These are phyloP conservation scores for Azorinus chamasolen DNA, from an alignment of 2,888 invertebrate species.

Conservation along the genomic window DNA sequence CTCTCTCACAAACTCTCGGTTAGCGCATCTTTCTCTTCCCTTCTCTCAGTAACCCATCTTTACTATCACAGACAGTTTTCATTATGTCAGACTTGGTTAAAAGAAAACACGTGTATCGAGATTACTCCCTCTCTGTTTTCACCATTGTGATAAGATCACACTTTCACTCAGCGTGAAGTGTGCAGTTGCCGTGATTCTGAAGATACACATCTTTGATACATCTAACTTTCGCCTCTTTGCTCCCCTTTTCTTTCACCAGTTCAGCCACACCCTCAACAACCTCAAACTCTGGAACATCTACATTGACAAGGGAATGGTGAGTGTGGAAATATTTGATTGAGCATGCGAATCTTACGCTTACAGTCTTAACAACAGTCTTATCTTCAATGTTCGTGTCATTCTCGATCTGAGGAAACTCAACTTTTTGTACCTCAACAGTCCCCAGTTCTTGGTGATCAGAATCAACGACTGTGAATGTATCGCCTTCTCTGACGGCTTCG, in stretches of 20 bases:
- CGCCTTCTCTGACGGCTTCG: slow-evolving; percentile 89
- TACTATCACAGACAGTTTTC: no score
- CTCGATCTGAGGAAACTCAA: slow-evolving; percentile 70
- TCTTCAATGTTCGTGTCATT: slow-evolving; percentile 52
- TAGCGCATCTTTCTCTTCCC: no score
- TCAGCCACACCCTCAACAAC: slow-evolving; percentile 69
- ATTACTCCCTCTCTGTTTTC: no score
- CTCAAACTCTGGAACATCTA: slow-evolving; percentile 64
- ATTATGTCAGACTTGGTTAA: no score
- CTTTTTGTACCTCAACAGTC: slow-evolving; percentile 61
- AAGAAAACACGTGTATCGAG: no score
- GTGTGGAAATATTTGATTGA: slow-evolving; percentile 68
- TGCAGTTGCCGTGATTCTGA: slow-evolving; percentile 63
- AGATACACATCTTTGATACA: slow-evolving; percentile 67
- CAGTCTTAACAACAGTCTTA: slow-evolving; percentile 63
- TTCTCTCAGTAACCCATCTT: no score
- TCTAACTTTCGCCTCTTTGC: slow-evolving; percentile 58
- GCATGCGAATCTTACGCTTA: slow-evolving; percentile 70
- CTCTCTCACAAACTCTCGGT: no score
- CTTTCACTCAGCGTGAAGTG: slow-evolving; percentile 58
- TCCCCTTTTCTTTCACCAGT: slow-evolving; percentile 66
- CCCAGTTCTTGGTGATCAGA: slow-evolving; percentile 63
- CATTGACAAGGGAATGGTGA: slow-evolving; percentile 56
- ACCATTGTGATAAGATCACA: no score
- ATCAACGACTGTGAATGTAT: slow-evolving; percentile 91